Conservation (phyloP, 2,888 invertebrate genomes). For the Perithous albicinctus region DNA sequence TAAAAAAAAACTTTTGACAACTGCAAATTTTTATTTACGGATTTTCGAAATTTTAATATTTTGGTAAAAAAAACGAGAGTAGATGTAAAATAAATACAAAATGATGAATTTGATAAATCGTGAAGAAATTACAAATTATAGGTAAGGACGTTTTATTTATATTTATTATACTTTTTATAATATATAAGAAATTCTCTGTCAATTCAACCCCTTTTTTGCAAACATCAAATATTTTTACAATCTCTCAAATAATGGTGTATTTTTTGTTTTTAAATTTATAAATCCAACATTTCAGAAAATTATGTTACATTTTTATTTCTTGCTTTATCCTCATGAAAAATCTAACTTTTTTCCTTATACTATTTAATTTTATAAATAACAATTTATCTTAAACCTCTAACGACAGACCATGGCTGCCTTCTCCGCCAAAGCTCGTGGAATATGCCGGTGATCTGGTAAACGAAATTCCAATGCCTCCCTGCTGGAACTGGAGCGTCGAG, state of each 20-base stretch:
- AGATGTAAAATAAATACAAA: neutral
- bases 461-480: constrained; percentile 82
- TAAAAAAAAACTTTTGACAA: neutral
- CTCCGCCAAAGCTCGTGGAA: constrained; percentile 84
- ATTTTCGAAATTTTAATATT: neutral
- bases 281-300: too few species aligned
- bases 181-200: too few species aligned
- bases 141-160: neutral
- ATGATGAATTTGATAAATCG: neutral
- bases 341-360: too few species aligned
- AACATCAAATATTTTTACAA: too few species aligned
- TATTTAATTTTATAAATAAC: too few species aligned
- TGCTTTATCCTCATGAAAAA: too few species aligned
- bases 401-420: constrained; percentile 47
- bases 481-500: constrained; percentile 85
- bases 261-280: too few species aligned
- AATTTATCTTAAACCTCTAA: too few species aligned
- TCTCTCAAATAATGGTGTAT: too few species aligned
- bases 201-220: too few species aligned
- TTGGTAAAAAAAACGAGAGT: neutral
- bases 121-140: neutral
- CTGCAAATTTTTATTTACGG: neutral
- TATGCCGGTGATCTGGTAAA: constrained; percentile 85
- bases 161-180: too few species aligned
- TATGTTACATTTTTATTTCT: too few species aligned